phyloP scores from a whole-genome alignment of 2,797 vertebrate genomes.

The Capromys pilorides region DNA sequence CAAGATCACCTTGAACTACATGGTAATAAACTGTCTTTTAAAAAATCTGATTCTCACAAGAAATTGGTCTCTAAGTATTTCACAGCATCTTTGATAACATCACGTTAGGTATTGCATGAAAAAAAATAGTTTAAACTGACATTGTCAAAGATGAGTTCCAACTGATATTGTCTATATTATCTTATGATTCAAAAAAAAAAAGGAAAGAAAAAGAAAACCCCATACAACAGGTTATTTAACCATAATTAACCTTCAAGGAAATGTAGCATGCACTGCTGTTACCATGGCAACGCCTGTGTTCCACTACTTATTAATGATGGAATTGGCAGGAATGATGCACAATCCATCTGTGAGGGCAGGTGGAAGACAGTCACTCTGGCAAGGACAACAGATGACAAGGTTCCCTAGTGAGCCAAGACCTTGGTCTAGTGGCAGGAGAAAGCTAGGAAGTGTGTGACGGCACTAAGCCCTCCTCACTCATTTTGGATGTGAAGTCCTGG shows the following conservation, averaged over 20 bases:
- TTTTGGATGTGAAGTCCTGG: background rate
- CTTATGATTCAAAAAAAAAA: background rate
- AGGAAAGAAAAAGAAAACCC: background rate
- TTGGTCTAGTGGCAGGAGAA: background rate
- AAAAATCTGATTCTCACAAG: slow-evolving; percentile 11
- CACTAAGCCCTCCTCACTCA: background rate
- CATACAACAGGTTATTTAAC: slow-evolving; percentile 39
- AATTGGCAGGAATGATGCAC: background rate
- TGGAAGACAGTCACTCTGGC: background rate
- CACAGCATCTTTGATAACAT: background rate
- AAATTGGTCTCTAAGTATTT: slow-evolving; percentile 26
- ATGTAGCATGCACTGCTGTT: background rate
- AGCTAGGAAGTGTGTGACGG: background rate
- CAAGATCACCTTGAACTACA: background rate
- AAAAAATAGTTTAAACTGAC: slow-evolving; percentile 22
- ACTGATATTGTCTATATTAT: background rate
- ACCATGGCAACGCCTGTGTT: slow-evolving; percentile 13
- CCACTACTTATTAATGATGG: background rate
- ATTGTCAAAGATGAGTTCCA: slow-evolving; percentile 19
- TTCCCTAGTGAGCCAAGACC: background rate
- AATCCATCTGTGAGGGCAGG: background rate
- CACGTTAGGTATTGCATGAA: slow-evolving; percentile 38
- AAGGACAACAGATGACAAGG: background rate
- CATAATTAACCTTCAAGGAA: slow-evolving; percentile 52
- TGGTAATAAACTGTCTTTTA: background rate